Evolutionary conservation across 2,888 invertebrate species (phyloP), one percentile per base, ranked within the genome.

Genomic region (Microctonus brassicae): DNA sequence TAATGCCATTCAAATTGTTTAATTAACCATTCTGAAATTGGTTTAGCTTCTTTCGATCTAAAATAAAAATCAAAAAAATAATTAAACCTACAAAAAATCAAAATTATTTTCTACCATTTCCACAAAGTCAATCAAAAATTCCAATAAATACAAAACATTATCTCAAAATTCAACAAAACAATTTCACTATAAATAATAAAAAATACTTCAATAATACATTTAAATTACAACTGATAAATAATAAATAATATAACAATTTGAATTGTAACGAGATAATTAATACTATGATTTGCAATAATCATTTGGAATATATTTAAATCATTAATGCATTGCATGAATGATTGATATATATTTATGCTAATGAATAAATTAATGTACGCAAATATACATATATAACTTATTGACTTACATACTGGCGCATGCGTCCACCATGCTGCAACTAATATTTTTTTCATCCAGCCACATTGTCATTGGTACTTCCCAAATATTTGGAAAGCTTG

Each of bases 1-100:
- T 94, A 94, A 77, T 93, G 92, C 0, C 90, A 88, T 58, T 90
- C 86, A 79, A 94, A 94, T 85, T 94, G 93, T 0, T 82, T 81
- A 63, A 90, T 83, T 78, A 94, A 90, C 86, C 92, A 92, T 0
- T 89, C 76, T 70, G 89, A 88, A 74, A 92, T 87, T 0, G 84
- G 89, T 0, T 90, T 87, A 20, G 89, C 88, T 34, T 90, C 88
- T 1, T 84, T 85, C 4, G 80, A 80, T 65, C 85, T 88, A 77
- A 24, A 29, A 29, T n/a, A n/a, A n/a, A n/a, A n/a, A n/a, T n/a
- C n/a, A n/a, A n/a, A n/a, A n/a, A n/a, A n/a, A n/a, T n/a, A n/a
- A n/a, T n/a, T n/a, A n/a, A n/a, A n/a, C n/a, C n/a, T n/a, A n/a
- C n/a, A n/a, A n/a, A n/a, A n/a, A n/a, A n/a, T n/a, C n/a, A n/a